Evolutionary conservation across 2,113 vertebrate species (phyloP), one percentile per base, ranked within the genome.

Genomic region (Etheostoma spectabile): DNA sequence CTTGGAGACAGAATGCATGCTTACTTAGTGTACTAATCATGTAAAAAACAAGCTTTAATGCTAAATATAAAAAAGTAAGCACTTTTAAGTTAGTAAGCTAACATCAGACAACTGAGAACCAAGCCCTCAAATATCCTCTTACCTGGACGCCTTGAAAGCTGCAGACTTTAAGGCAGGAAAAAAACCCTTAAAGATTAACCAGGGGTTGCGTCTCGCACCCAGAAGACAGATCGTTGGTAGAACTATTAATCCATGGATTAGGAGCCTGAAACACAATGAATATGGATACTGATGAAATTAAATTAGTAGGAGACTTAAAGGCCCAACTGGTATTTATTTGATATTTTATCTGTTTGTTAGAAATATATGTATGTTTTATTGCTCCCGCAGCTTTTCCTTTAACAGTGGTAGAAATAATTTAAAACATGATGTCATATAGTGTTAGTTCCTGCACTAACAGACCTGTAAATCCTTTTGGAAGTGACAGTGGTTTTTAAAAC

Each of bases 121-220:
- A 49, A 16, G 24, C 14, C 45, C 18, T 22, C 6, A 53, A n/a
- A 35, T 16, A 24, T 6, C 2, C 8, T 35, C 46, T 60, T 46
- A 77, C 52, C 67, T 60, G 67, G 60, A 60, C 1, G 67, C 65
- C 11, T 11, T 33, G 60, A 66, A 0, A 27, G 52, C 0, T 0
- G 81, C 61, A 6, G 14, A 53, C 5, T 59, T 6, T 35, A 78
- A 30, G 1, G 68, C 74, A 24, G 61, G 74, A 53, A 5, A 59
- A 8, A 52, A 19, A 18, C 45, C 74, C 1, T 4, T 22, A 13
- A 66, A 35, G 33, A 66, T 4, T 0, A 1, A 0, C 6, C n/a
- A 4, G 2, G 67, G 74, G 33, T 46, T 83, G 1, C 2, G 11
- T 35, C 65, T 69, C 16, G 15, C 7, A 2, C 5, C 3, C 64